Evolutionary conservation across 2,888 invertebrate genomes (phyloP), one percentile per base, ranked within the genome.

Genomic region (Noctua comes): DNA sequence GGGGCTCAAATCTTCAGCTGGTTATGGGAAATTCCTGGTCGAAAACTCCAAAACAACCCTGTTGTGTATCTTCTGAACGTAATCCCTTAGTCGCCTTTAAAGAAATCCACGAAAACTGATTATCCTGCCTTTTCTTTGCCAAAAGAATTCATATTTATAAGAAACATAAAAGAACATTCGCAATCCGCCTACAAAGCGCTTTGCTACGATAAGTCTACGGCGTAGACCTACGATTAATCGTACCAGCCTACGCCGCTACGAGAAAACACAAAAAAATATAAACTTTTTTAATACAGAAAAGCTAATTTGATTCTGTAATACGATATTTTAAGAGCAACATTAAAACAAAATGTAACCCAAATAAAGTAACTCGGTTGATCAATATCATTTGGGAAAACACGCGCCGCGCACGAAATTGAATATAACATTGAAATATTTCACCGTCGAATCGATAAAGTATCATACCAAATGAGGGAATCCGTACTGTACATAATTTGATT

Each of bases 401-500:
- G 21, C 54, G 65, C 36, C 46, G 66, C 70, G 64, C 65, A 48
- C 54, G 21, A 65, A 85, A 85, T 79, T 74, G 21, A 76, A 78
- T 78, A 72, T 62, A 40, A 54, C 40, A 72, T 72, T 54, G 65
- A 72, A 79, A 84, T 84, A 79, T 84, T 79, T 76, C 51, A 73
- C 31, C 66, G 57, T 18, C 48, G 48, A 84, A 87, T 88, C 86
- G 81, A 88, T 86, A 87, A 65, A 74, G 62, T 78, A 74, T 74
- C 66, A 76, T 76, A 68, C 64, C 57, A 82, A 79, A 85, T 85
- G 83, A 82, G 69, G 64, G 83, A 85, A 85, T 80, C 71, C 83
- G 70, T 73, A 48, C 79, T 70, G 77, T 75, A 84, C 72, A 76
- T 81, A 87, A 88, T 86, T 83, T 86, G 83, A 88, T 88, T 87